A percentile compares a stretch with the other conserved stretches of the same genome.
Conservation (phyloP, 2,797 vertebrate species). For the Rousettus madagascariensis region DNA sequence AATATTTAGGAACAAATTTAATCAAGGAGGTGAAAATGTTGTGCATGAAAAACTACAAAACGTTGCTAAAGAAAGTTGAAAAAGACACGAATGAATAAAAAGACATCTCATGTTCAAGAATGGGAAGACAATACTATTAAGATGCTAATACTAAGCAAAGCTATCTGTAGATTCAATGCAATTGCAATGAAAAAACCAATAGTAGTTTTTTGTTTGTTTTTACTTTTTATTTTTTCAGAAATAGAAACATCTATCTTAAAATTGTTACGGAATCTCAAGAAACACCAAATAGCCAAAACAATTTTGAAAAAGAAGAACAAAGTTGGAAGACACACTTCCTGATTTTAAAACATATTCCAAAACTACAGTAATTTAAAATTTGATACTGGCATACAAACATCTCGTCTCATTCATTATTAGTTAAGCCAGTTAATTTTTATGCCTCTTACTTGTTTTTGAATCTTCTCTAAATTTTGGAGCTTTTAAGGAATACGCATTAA, state of each 20-base stretch:
- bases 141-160: not conserved
- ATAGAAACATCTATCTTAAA: not conserved
- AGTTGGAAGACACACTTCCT: not conserved
- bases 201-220: too few relatives aligned
- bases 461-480: not conserved
- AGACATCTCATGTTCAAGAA: not conserved
- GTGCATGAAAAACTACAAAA: not conserved
- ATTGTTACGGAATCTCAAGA: not conserved
- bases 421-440: not conserved
- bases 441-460: not conserved
- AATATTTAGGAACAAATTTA: not conserved
- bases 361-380: not conserved
- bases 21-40: not conserved
- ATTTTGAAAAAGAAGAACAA: not conserved
- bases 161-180: not conserved
- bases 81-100: not conserved
- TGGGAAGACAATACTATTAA: not conserved
- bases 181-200: not conserved
- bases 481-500: not conserved
- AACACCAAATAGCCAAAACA: not conserved
- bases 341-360: not conserved
- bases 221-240: not conserved
- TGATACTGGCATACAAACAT: not conserved
- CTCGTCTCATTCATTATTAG: not conserved
- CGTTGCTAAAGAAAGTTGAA: not conserved